Evolutionary conservation across 2,113 vertebrate genomes (phyloP), one percentile per base, ranked within the genome.

Genomic region (Otus sunia): DNA sequence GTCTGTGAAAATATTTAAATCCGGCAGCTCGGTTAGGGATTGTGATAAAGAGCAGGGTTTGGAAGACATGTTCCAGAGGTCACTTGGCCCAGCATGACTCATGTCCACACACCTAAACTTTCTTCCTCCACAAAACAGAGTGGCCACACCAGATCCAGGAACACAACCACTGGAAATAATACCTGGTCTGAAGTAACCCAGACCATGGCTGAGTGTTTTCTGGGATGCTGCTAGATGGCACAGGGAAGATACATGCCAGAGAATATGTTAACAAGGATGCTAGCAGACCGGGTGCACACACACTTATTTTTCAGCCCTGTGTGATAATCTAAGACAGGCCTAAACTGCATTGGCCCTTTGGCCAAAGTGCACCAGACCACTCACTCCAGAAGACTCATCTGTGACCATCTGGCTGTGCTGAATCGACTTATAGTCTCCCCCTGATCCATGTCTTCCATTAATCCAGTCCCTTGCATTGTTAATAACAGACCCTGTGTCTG

Each of bases 201-300:
- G 49, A 79, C 21, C 7, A 59, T 3, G 9, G 10, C 29, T 69
- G 20, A 43, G 26, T 89, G 26, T 43, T 73, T 76, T 68, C 26
- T n/a, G 53, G 19, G 32, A 49, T n/a, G 52, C 11, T 66, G 6
- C 17, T 56, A 69, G 15, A 9, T 56, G 32, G 11, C 36, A 50
- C 49, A 76, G 25, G 43, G 12, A 76, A 89, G 87, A 73, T 37
- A 69, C 21, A 9, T 52, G 10, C 7, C 43, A 41, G 25, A 58
- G 14, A 67, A 90, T 12, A 21, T 34, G 6, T 5, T 66, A 5
- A 9, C 6, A 75, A 45, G 21, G 21, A 66, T 53, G 29, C 6
- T 4, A 45, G 34, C 4, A 19, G 23, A 34, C 45, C 0, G 1
- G 60, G 6, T 3, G 15, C 14, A 36, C 5, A 29, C 15, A 62